These are phyloP conservation scores for Neelides folsomi DNA, from an alignment of 2,888 invertebrate genomes.

Conservation along the genomic window DNA sequence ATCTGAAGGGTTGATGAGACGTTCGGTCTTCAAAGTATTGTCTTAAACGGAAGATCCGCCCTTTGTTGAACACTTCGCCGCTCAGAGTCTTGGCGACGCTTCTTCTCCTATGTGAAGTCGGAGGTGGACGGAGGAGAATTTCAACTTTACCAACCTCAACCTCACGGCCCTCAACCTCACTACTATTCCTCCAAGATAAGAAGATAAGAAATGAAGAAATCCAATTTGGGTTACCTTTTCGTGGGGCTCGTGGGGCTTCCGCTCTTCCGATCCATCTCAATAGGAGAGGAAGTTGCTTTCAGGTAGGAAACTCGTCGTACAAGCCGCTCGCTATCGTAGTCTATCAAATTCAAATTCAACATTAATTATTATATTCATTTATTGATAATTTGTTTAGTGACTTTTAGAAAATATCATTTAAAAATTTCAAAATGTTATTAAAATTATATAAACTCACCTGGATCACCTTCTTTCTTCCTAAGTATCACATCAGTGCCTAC, in stretches of 20 bases:
- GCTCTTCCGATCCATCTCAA: slow-evolving; percentile 31
- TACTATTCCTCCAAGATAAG: background rate
- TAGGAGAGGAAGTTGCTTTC: slow-evolving; percentile 58
- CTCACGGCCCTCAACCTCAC: background rate
- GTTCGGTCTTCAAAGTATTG: slow-evolving; percentile 34
- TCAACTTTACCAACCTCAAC: background rate
- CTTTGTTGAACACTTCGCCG: slow-evolving; percentile 34
- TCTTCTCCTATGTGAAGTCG: slow-evolving; percentile 27
- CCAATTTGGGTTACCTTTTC: slow-evolving; percentile 22
- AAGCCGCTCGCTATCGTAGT: slow-evolving; percentile 65
- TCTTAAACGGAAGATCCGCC: slow-evolving; percentile 32
- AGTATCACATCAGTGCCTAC: slow-evolving; percentile 31
- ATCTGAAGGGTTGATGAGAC: slow-evolving; percentile 27
- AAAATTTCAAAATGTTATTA: background rate
- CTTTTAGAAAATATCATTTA: no score
- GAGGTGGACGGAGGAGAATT: slow-evolving; percentile 10
- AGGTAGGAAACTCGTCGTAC: slow-evolving; percentile 86
- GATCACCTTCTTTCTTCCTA: slow-evolving; percentile 26
- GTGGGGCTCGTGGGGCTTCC: slow-evolving; percentile 32
- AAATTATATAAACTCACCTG: slow-evolving; percentile 17
- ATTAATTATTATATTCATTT: no score
- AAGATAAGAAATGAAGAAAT: background rate
- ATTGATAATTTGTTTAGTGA: no score
- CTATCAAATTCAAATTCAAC: slow-evolving; percentile 38
- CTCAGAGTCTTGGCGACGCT: slow-evolving; percentile 31